These are phyloP conservation scores for Lethenteron camtschaticum DNA, from an alignment of 2,113 vertebrate species.

Conservation along the genomic window DNA sequence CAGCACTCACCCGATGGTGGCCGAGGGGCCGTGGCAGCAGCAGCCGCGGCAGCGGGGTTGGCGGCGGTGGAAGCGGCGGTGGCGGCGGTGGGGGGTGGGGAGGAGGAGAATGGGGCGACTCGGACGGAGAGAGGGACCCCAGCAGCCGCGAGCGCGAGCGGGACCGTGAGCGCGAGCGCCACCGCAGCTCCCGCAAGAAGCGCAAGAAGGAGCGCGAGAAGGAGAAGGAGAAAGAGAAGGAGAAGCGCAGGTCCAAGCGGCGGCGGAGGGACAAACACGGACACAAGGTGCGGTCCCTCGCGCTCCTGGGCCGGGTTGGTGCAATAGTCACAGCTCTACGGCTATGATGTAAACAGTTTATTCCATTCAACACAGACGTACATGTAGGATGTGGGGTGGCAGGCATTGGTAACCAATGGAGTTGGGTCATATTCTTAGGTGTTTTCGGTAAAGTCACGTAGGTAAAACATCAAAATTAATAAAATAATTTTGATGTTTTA, in stretches of 20 bases:
- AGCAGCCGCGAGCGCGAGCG: slow-evolving; percentile 5
- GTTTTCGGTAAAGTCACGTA: too few relatives aligned
- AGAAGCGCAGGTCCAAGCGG: slow-evolving; percentile 76
- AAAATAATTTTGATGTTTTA: too few relatives aligned
- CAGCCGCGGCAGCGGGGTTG: slow-evolving; percentile 42
- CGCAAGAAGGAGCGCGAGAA: slow-evolving; percentile 42
- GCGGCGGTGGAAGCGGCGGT: slow-evolving; percentile 28
- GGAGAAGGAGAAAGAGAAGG: slow-evolving; percentile 48
- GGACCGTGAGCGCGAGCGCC: slow-evolving; percentile 23
- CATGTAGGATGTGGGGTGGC: too few relatives aligned
- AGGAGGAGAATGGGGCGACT: slow-evolving; percentile 41
- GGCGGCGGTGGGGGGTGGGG: slow-evolving; percentile 20
- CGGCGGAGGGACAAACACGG: slow-evolving; percentile 30
- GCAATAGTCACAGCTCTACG: background rate
- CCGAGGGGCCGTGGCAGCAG: slow-evolving; percentile 13
- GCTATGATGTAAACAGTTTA: too few relatives aligned
- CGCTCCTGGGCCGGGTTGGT: background rate
- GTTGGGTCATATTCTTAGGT: too few relatives aligned
- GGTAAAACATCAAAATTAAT: too few relatives aligned
- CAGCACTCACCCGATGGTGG: slow-evolving; percentile 9
- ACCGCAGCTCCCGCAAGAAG: slow-evolving; percentile 54
- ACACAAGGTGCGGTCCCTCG: background rate
- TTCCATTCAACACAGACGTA: too few relatives aligned
- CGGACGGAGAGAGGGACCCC: slow-evolving; percentile 25
- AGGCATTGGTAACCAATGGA: too few relatives aligned